Percentiles rank a stretch among this genome's conserved stretches.
These are phyloP conservation scores for Ganaspis brasiliensis DNA, from an alignment of 2,888 invertebrate species.

Conservation along the genomic window DNA sequence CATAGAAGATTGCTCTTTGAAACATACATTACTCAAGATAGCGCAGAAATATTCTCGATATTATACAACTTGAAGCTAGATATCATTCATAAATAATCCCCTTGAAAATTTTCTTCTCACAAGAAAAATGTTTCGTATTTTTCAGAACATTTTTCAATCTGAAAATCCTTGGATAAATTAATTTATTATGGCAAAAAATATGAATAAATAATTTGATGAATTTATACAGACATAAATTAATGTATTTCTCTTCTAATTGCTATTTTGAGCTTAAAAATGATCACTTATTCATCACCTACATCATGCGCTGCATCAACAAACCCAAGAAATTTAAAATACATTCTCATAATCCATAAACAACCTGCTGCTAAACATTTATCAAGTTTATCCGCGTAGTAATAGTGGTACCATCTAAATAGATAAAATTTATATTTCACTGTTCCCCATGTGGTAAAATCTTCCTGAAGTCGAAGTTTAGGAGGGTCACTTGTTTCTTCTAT, in stretches of 20 bases:
- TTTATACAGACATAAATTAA: too few species aligned
- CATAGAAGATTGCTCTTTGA: not conserved
- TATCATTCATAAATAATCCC: slow-evolving; percentile 2
- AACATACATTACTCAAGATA: slow-evolving; percentile 20
- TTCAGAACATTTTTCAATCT: not conserved
- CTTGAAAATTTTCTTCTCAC: not conserved
- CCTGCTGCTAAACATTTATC: slow-evolving; percentile 60
- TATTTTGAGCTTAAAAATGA: not conserved
- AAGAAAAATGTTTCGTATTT: not conserved
- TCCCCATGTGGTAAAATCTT: slow-evolving; percentile 49
- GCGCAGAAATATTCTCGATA: slow-evolving; percentile 16
- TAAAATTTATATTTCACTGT: slow-evolving; percentile 67
- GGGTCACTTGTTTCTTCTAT: slow-evolving; percentile 21
- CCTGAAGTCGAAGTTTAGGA: not conserved
- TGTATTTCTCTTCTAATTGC: slow-evolving; percentile 22
- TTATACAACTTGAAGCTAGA: slow-evolving; percentile 5
- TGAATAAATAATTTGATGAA: not conserved
- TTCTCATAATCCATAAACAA: slow-evolving; percentile 63
- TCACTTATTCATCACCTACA: not conserved
- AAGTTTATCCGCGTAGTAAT: slow-evolving; percentile 62
- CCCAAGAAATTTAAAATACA: slow-evolving; percentile 51
- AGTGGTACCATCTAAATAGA: slow-evolving; percentile 68
- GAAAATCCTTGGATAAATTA: not conserved
- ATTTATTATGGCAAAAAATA: not conserved
- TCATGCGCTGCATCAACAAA: not conserved